A percentile compares a stretch with the other conserved stretches of the same genome.
Evolutionary conservation across 2,797 vertebrate genomes (phyloP).

Genomic region (Nyctibius grandis): DNA sequence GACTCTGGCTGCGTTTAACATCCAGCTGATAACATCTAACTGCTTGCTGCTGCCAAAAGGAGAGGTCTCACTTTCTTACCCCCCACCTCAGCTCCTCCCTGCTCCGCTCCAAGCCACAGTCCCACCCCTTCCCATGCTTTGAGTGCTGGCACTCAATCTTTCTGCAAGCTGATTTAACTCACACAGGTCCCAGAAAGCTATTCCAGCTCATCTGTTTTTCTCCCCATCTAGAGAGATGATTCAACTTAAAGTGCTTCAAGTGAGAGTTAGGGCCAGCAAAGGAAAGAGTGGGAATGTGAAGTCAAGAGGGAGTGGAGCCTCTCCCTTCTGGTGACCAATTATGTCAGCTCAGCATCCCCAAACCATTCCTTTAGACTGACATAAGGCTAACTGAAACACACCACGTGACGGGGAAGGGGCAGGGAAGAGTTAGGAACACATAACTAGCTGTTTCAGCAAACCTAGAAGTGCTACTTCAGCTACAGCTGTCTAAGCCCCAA

Average conservation of each 20-base stretch:
- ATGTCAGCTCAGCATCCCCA: background rate
- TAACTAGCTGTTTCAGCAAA: background rate
- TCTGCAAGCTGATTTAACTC: background rate
- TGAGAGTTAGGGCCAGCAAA: background rate
- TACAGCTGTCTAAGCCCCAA: background rate
- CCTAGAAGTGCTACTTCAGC: background rate
- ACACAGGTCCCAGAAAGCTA: background rate
- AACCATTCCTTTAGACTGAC: background rate
- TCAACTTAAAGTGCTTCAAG: background rate
- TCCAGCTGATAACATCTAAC: slow-evolving; percentile 17
- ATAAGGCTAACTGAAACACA: background rate
- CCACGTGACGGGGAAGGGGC: background rate
- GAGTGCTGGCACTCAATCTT: background rate
- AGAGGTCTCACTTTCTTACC: slow-evolving; percentile 1
- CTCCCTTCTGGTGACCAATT: slow-evolving; percentile 1
- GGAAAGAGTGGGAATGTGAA: background rate
- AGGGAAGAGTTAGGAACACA: background rate
- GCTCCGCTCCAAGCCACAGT: background rate
- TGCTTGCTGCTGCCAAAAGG: slow-evolving; percentile 8
- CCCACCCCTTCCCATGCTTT: background rate
- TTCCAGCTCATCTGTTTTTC: background rate
- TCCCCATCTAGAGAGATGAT: background rate
- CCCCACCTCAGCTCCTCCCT: slow-evolving; percentile 17
- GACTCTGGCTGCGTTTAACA: background rate
- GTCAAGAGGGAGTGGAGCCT: background rate